These are phyloP conservation scores for Pyrgus malvae DNA, from an alignment of 2,888 invertebrate genomes.

Conservation along the genomic window DNA sequence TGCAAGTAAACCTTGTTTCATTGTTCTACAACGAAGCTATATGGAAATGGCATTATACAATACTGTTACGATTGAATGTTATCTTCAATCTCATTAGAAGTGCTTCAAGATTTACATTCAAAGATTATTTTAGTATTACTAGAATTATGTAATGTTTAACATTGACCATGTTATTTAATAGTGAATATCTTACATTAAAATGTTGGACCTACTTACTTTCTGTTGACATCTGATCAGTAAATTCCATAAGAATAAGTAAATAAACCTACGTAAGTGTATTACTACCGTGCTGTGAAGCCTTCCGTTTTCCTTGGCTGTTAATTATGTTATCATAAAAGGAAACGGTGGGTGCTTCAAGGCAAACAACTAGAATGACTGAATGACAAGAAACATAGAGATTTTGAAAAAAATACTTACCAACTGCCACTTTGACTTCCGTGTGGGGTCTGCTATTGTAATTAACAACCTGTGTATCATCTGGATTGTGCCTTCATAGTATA, in stretches of 20 bases:
- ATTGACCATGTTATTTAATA: slow-evolving; percentile 3
- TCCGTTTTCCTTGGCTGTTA: slow-evolving; percentile 61
- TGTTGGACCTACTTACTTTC: neutral
- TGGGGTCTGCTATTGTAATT: slow-evolving; percentile 89
- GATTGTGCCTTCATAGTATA: slow-evolving; percentile 96
- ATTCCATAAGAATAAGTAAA: slow-evolving; percentile 36
- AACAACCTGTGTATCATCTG: slow-evolving; percentile 95
- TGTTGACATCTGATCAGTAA: neutral
- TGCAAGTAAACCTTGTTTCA: neutral
- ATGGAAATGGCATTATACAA: slow-evolving; percentile 7
- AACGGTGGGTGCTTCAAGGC: slow-evolving; percentile 66
- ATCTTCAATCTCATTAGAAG: slow-evolving; percentile 5
- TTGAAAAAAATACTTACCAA: slow-evolving; percentile 82
- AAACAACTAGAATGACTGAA: slow-evolving; percentile 47
- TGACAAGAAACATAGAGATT: slow-evolving; percentile 33
- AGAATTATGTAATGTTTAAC: slow-evolving; percentile 10
- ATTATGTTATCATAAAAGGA: slow-evolving; percentile 74
- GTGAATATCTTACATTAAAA: no score
- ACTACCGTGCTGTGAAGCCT: slow-evolving; percentile 56
- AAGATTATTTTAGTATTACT: neutral
- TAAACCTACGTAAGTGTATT: slow-evolving; percentile 43
- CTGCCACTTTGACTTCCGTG: slow-evolving; percentile 94
- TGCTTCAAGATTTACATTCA: neutral
- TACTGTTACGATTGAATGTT: slow-evolving; percentile 10
- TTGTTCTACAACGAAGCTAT: slow-evolving; percentile 1